A percentile compares a stretch with the other conserved stretches of the same genome.
Evolutionary conservation across 2,888 invertebrate species (phyloP).

Genomic region (Scaptomyza reducta): DNA sequence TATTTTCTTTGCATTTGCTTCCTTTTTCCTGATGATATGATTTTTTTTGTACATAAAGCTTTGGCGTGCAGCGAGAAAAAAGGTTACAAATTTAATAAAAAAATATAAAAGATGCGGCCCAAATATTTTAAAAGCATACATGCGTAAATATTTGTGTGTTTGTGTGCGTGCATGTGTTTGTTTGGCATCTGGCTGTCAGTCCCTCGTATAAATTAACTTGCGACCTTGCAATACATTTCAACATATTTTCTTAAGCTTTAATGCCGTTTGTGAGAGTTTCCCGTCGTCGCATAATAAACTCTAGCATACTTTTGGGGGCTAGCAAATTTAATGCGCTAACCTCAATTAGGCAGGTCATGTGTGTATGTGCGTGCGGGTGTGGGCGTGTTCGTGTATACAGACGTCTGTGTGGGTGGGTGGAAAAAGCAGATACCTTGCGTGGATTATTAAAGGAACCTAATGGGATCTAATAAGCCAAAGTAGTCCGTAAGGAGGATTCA

Average conservation of each 20-base stretch:
- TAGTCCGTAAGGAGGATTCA: conserved; percentile 28
- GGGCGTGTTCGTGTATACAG: conserved; percentile 2
- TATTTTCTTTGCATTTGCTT: conserved; percentile 53
- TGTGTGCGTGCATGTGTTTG: conserved; percentile 11
- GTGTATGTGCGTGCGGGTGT: conserved; percentile 2
- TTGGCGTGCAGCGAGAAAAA: conserved; percentile 9
- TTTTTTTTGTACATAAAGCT: conserved; percentile 15
- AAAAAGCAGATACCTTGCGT: neutral
- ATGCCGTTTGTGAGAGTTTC: conserved; percentile 37
- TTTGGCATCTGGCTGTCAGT: conserved; percentile 37
- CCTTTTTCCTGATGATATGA: conserved; percentile 49
- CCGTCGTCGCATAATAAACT: conserved; percentile 31
- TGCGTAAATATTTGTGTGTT: conserved; percentile 16
- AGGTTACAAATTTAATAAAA: conserved; percentile 56
- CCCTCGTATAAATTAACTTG: conserved; percentile 70
- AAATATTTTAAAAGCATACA: conserved; percentile 35
- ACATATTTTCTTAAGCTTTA: conserved; percentile 68
- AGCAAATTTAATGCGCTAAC: conserved; percentile 44
- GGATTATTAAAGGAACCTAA: conserved; percentile 39
- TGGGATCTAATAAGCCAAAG: conserved; percentile 42
- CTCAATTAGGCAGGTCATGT: conserved; percentile 52
- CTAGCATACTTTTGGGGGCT: conserved; percentile 32
- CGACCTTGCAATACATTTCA: conserved; percentile 67
- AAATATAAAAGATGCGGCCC: conserved; percentile 32
- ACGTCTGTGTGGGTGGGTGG: conserved; percentile 2